Base-by-base conservation (phyloP, 2,888 invertebrate species). In the Eristalis arbustorum region DNA sequence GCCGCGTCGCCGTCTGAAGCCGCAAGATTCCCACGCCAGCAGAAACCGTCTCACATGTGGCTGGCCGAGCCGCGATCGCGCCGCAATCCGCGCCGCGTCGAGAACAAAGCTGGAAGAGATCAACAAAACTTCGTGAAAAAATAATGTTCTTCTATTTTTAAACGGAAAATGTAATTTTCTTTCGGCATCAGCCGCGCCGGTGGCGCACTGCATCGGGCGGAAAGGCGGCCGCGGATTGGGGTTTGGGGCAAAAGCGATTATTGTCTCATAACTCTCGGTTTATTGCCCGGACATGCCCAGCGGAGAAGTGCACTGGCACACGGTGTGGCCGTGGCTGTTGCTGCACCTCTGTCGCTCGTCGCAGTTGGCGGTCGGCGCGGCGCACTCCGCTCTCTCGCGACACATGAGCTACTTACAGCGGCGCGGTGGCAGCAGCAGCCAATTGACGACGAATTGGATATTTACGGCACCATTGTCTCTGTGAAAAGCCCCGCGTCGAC, bases 231-330 rank as follows among this genome's bases (percentile, higher is more conserved):
- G 67, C 72, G 31, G 42, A 63, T 64, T 6, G 71, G 63, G 56
- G 42, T 75, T 67, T 57, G 67, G 61, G 83, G 42, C 31, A 66
- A 83, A 78, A 74, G 87, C 71, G 83, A 83, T 87, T 83, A 87
- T 87, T 83, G 87, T 87, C 87, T 87, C 87, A 87, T 87, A 87
- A 87, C 74, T 87, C 75, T 78, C 87, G 63, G 87, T 87, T 87
- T 87, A 87, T 87, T 83, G 87, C 72, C 83, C 83, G 87, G 87
- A 87, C 87, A 87, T 87, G 87, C 83, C 83, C 83, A 62, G 56
- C 71, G 74, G 71, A 83, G 85, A 74, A 78, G 78, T 83, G 31
- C 57, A 82, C 69, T 77, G 85, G 82, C 82, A 69, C 64, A 82
- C 77, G 78, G 83, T 75, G 49, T 83, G 68, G 84, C 63, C 57